A percentile compares a stretch with the other conserved stretches of the same genome.
phyloP scores from a whole-genome alignment of 1,140 invertebrate genomes.

The Coboldia fuscipes region DNA sequence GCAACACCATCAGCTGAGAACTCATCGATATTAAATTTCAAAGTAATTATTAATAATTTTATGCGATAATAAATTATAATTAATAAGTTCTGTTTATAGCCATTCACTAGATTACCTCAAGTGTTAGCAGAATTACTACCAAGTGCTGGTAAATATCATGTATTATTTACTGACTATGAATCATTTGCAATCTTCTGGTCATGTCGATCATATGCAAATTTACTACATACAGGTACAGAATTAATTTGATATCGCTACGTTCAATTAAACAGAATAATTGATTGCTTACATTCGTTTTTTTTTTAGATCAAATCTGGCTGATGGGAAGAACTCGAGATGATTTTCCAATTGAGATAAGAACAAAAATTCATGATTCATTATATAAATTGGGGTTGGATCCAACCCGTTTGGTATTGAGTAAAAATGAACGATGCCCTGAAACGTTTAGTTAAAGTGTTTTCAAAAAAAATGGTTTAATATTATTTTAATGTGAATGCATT shows the following conservation, averaged over 20 bases:
- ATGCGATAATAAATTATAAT: too few relatives aligned
- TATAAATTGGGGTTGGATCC: slow-evolving; percentile 30
- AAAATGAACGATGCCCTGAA: slow-evolving; percentile 34
- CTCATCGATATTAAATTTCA: slow-evolving; percentile 21
- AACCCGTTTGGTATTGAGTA: slow-evolving; percentile 35
- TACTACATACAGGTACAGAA: background rate
- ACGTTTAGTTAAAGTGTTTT: too few relatives aligned
- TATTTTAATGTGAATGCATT: too few relatives aligned
- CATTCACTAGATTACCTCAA: slow-evolving; percentile 34
- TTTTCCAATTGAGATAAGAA: slow-evolving; percentile 29
- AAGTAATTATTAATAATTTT: slow-evolving; percentile 12
- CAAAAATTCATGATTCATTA: slow-evolving; percentile 32
- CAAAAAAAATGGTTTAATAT: too few relatives aligned
- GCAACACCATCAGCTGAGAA: slow-evolving; percentile 17
- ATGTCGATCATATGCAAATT: too few relatives aligned
- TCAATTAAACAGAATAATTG: slow-evolving; percentile 2
- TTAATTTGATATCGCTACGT: background rate
- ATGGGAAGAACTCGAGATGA: slow-evolving; percentile 31
- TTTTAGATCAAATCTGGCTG: slow-evolving; percentile 43
- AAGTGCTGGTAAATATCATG: slow-evolving; percentile 38
- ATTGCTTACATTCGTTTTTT: too few relatives aligned
- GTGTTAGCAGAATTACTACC: slow-evolving; percentile 37
- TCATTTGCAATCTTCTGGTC: slow-evolving; percentile 49
- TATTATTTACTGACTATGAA: slow-evolving; percentile 47
- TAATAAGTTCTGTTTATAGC: too few relatives aligned